Base-by-base conservation (phyloP, 2,888 invertebrate genomes). In the Heliconius ethilla region DNA sequence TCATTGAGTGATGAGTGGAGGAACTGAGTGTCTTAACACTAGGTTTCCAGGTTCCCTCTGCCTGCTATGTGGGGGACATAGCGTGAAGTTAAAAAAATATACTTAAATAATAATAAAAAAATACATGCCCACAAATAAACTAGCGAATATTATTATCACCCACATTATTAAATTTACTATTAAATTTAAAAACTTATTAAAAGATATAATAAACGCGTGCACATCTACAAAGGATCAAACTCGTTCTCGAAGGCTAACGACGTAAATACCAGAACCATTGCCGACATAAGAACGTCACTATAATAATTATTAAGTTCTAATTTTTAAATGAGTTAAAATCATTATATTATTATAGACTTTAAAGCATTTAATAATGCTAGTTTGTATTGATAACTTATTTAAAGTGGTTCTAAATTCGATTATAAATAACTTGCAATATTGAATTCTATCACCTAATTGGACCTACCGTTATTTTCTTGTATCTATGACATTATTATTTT, bases 61-160 rank as follows among this genome's bases (percentile, higher is more conserved):
- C 40, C 40, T 33, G 6, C 29, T 33, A 33, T 33, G 29, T 33
- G 29, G 29, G 29, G 29, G 29, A 6, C 29, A 33, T 33, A 33
- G 29, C 29, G 29, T 33, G 29, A 37, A 37, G 37, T 10, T 10
- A 37, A 10, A 37, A 37, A 37, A 9, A 37, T 37, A 37, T 37
- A 37, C 6, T 51, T 51, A 18, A 13, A 45, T 15, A 45, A 45
- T 22, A 2, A 9, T 65, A 29, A 65, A 29, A 22, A 3, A 33
- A n/a, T 72, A 72, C 70, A 59, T 59, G 59, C 70, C 70, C 11
- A 55, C 70, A 72, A 72, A 33, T 27, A 72, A 55, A 55, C 29
- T 55, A 11, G 33, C 55, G 7, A 72, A 72, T 27, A 72, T n/a
- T 3, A 72, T 6, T 27, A 11, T 22, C 33, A 55, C 29, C 55